Conservation (phyloP, 2,113 vertebrate species). For the Brienomyrus longianalis region DNA sequence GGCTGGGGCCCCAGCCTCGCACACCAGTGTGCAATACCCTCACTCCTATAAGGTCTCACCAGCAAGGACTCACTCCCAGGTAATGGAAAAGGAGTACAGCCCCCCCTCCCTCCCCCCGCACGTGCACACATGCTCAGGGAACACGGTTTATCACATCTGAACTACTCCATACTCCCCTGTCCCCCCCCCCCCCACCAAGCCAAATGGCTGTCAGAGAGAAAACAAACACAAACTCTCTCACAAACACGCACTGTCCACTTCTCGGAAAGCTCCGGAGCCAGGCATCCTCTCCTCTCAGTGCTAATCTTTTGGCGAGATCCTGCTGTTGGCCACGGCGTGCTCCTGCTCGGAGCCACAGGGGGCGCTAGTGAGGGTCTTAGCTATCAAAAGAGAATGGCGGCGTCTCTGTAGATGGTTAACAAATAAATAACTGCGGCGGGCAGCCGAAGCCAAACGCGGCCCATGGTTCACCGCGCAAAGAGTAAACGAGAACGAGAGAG, state of each 20-base stretch:
- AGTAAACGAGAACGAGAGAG: neutral
- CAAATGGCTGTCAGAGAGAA: constrained; percentile 82
- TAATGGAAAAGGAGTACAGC: constrained; percentile 30
- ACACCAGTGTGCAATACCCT: constrained; percentile 22
- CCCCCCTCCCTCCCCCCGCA: neutral
- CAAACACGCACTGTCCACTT: constrained; percentile 68
- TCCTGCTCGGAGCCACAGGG: constrained; percentile 62
- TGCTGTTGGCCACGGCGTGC: constrained; percentile 75
- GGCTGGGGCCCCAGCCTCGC: neutral
- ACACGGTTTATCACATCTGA: constrained; percentile 81
- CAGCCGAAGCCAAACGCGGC: neutral
- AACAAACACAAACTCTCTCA: constrained; percentile 78
- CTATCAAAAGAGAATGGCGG: constrained; percentile 48
- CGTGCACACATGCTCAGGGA: constrained; percentile 66
- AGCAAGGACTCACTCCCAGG: neutral
- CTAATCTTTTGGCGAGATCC: constrained; percentile 81
- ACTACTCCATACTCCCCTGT: constrained; percentile 57
- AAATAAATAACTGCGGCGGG: constrained; percentile 30
- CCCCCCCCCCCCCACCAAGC: constrained; percentile 42
- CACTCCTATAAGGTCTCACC: constrained; percentile 24
- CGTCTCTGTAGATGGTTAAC: neutral
- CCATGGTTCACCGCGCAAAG: neutral
- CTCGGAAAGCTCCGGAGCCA: constrained; percentile 74
- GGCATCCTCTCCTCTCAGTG: constrained; percentile 72
- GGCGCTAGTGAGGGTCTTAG: constrained; percentile 54